Conservation (phyloP, 2,888 invertebrate genomes). For the Parelbella ahira region DNA sequence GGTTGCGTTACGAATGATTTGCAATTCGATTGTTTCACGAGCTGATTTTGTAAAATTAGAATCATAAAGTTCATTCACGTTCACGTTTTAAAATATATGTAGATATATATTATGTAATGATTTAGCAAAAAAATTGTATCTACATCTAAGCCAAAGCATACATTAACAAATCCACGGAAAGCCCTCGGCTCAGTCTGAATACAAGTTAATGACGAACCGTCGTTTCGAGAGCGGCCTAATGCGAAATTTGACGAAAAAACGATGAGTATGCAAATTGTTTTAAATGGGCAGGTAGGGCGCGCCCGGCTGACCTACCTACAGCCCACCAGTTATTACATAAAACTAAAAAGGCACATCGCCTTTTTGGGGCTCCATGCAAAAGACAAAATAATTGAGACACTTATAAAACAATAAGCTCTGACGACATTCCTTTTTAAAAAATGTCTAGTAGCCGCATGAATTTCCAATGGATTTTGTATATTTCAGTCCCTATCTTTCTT, state of each 20-base stretch:
- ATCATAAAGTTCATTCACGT: too few relatives aligned
- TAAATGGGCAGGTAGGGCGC: slow-evolving; percentile 72
- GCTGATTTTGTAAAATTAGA: too few relatives aligned
- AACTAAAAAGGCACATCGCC: slow-evolving; percentile 44
- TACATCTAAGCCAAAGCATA: not conserved
- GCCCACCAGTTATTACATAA: slow-evolving; percentile 57
- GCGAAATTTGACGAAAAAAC: slow-evolving; percentile 53
- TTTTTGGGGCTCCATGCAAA: slow-evolving; percentile 28
- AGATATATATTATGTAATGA: too few relatives aligned
- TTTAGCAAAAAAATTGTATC: too few relatives aligned
- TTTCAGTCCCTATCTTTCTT: too few relatives aligned
- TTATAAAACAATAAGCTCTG: slow-evolving; percentile 32
- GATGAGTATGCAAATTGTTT: slow-evolving; percentile 70
- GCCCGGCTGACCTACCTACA: slow-evolving; percentile 75
- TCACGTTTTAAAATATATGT: too few relatives aligned
- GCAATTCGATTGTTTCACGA: too few relatives aligned
- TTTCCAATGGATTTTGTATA: too few relatives aligned
- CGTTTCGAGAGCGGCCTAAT: slow-evolving; percentile 55
- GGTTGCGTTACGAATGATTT: too few relatives aligned
- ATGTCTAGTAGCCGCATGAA: too few relatives aligned
- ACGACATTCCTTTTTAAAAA: not conserved
- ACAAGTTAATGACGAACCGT: slow-evolving; percentile 56
- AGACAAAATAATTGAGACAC: slow-evolving; percentile 33
- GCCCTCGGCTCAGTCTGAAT: slow-evolving; percentile 37
- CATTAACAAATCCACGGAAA: slow-evolving; percentile 1